phyloP scores from a whole-genome alignment of 2,888 invertebrate species.

The Aproaerema taeniolella region DNA sequence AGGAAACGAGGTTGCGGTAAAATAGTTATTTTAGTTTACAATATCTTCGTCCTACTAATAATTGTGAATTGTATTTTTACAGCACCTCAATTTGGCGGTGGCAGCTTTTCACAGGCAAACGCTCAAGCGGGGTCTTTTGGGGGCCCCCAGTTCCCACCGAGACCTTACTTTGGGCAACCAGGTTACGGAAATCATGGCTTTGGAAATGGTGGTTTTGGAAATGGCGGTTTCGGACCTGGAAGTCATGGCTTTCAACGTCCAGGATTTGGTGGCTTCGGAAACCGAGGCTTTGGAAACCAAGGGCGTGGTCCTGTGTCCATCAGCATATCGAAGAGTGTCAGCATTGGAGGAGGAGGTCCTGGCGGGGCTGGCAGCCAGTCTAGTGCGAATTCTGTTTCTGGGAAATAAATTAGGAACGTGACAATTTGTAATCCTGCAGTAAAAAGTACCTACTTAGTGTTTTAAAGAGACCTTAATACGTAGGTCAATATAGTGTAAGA shows the following conservation, averaged over 20 bases:
- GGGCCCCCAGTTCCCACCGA: too few species aligned
- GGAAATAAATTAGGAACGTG: too few species aligned
- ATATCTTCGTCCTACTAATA: too few species aligned
- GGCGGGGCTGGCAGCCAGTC: slow-evolving; percentile 12
- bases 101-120: slow-evolving; percentile 28
- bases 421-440: too few species aligned
- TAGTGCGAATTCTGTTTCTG: too few species aligned
- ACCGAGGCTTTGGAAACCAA: slow-evolving; percentile 11
- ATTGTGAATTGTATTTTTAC: too few species aligned
- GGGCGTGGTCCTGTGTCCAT: slow-evolving; percentile 21
- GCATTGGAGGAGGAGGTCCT: slow-evolving; percentile 31
- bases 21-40: too few species aligned
- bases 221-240: slow-evolving; percentile 7
- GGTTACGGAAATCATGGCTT: slow-evolving; percentile 20
- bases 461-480: too few species aligned
- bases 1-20: too few species aligned
- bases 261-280: slow-evolving; percentile 15
- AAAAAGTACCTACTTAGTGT: too few species aligned
- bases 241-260: slow-evolving; percentile 12
- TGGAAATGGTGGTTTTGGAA: slow-evolving; percentile 20
- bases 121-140: slow-evolving; percentile 28
- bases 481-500: too few species aligned
- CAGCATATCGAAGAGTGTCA: slow-evolving; percentile 42
- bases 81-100: slow-evolving; percentile 36
- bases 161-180: too few species aligned